Evolutionary conservation across 1,140 invertebrate species (phyloP), one percentile per base, ranked within the genome.

Genomic region (Cataglyphis hispanica): DNA sequence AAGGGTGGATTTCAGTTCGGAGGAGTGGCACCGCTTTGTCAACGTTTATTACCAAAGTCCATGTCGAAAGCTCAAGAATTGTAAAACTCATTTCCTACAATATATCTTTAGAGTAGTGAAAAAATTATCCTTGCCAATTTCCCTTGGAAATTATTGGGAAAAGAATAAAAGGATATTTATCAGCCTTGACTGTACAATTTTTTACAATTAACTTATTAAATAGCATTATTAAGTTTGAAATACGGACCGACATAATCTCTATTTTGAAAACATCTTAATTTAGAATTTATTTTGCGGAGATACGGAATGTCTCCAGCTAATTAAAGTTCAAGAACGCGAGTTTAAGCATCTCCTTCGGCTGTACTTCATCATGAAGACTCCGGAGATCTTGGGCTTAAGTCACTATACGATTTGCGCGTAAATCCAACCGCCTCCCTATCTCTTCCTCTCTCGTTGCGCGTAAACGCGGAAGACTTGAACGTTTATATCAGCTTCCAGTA

Each of bases 401-500:
- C 25, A 83, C 78, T 40, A 37, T 83, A 83, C 53, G 67, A 83
- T 83, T 83, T 27, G 76, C 53, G 22, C n/a, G 46, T 50, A 72
- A 56, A 78, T 50, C 50, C 64, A 85, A 37, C 63, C 46, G 61
- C 64, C n/a, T 50, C 50, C 25, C 50, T 76, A 25, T 46, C 27
- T 40, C 27, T 31, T 2, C 22, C 27, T 34, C 56, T 34, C 34
- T 56, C 46, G 22, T 13, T 56, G 69, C 88, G 88, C 87, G 86
- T 88, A 88, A 87, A 69, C 58, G 83, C 87, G 72, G 86, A 87
- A 89, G 86, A 84, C 90, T 92, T 90, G 90, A 93, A 92, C 92
- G 91, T 92, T 94, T 93, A 92, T 92, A 92, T 93, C 92, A 90
- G 87, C 86, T 64, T 78, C 64, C 37, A 50, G 78, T 75, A 37